These are phyloP conservation scores for Peromyscus nudipes DNA, from an alignment of 2,797 vertebrate species.

Conservation along the genomic window DNA sequence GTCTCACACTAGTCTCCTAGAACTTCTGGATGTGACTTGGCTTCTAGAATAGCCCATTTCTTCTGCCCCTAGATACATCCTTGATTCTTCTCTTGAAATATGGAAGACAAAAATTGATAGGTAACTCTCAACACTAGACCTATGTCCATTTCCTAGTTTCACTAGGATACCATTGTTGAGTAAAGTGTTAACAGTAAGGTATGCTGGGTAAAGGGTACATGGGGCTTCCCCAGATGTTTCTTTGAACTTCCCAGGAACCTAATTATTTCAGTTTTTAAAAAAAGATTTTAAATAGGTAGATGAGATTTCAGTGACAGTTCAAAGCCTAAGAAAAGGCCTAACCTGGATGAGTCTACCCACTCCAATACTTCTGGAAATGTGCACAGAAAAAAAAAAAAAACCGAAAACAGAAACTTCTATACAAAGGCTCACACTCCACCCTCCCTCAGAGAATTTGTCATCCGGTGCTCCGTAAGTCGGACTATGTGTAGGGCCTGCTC, in stretches of 20 bases:
- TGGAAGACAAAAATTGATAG: background rate
- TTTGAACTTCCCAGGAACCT: slow-evolving; percentile 27
- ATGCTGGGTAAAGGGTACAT: background rate
- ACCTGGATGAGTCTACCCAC: background rate
- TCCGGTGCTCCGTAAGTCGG: background rate
- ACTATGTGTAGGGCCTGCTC: background rate
- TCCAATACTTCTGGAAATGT: slow-evolving; percentile 40
- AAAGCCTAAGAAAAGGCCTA: slow-evolving; percentile 5
- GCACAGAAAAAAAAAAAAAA: background rate
- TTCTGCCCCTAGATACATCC: background rate
- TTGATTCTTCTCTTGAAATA: slow-evolving; percentile 53
- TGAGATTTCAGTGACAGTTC: slow-evolving; percentile 11
- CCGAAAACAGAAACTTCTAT: background rate
- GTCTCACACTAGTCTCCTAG: background rate
- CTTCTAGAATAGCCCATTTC: background rate
- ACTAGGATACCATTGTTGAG: background rate
- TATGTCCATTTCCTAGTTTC: background rate
- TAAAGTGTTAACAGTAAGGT: background rate
- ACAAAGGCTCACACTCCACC: background rate
- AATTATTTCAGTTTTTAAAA: slow-evolving; percentile 39
- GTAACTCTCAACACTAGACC: background rate
- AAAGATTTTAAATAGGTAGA: slow-evolving; percentile 15
- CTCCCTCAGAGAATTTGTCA: background rate
- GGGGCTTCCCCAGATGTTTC: background rate
- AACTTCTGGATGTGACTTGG: background rate